These are phyloP conservation scores for Chrysolina haemoptera DNA, from an alignment of 2,888 invertebrate genomes.

Conservation along the genomic window DNA sequence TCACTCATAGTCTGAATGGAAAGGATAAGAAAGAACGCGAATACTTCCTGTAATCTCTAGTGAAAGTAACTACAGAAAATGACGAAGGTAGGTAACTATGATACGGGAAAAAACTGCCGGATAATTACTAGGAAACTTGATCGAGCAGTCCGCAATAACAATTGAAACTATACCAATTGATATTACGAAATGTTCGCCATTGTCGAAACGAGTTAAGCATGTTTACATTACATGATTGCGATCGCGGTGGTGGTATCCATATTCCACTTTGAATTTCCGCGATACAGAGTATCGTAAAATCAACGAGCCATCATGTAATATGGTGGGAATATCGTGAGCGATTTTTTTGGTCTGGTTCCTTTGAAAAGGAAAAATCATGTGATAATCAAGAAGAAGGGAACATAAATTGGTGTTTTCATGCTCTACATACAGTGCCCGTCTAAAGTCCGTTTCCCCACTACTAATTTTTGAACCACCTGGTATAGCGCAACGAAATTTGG, in stretches of 20 bases:
- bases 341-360: no score
- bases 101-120: conserved; percentile 27
- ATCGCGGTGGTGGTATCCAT: neutral
- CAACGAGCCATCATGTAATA: neutral
- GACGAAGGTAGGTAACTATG: conserved; percentile 15
- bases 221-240: conserved; percentile 2
- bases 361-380: no score
- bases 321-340: neutral
- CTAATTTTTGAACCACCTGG: no score
- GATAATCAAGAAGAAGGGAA: no score
- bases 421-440: no score
- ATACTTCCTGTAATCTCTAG: conserved; percentile 16
- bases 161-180: conserved; percentile 18
- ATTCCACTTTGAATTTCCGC: conserved; percentile 8
- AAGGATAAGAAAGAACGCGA: neutral
- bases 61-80: conserved; percentile 33
- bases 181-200: conserved; percentile 24
- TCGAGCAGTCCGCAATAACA: conserved; percentile 11
- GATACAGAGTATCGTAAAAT: neutral
- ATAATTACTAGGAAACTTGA: conserved; percentile 33
- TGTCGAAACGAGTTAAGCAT: neutral
- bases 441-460: no score
- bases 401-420: no score
- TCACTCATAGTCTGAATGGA: neutral
- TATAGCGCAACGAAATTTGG: no score